Evolutionary conservation across 92 coral and sea anemone species (phyloP).

Genomic region (Phenganax subtilis): DNA sequence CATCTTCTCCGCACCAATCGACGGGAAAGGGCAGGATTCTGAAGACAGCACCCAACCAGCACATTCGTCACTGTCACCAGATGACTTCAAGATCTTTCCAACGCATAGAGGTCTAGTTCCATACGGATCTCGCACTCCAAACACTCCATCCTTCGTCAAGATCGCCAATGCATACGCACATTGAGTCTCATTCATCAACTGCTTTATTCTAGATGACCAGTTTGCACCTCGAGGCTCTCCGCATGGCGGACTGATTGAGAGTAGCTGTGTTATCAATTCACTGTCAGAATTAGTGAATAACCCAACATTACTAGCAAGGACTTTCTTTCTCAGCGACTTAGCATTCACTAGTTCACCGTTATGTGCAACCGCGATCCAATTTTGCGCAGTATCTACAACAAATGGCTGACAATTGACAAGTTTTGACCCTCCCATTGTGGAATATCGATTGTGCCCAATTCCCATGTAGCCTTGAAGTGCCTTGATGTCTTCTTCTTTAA

Average conservation of each 20-base stretch:
- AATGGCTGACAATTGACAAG: constrained; percentile 94
- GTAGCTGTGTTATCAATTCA: constrained; percentile 84
- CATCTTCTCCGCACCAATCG: constrained; percentile 80
- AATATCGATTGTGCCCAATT: constrained; percentile 94
- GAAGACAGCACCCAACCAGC: constrained; percentile 90
- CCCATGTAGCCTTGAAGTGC: constrained; percentile 86
- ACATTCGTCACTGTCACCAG: constrained; percentile 43
- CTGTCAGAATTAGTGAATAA: constrained; percentile 91
- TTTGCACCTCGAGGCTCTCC: constrained; percentile 95
- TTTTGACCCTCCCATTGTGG: constrained; percentile 85
- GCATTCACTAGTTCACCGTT: constrained; percentile 97
- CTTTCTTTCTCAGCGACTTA: constrained; percentile 65
- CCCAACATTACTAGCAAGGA: constrained; percentile 73
- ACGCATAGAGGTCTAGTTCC: constrained; percentile 92
- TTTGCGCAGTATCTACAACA: constrained; percentile 91
- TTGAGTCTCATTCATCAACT: constrained; percentile 67
- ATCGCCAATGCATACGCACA: constrained; percentile 84
- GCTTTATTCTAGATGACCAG: constrained; percentile 86
- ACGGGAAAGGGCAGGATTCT: constrained; percentile 85
- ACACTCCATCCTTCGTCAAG: constrained; percentile 73
- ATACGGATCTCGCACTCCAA: constrained; percentile 95
- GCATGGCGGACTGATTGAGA: constrained; percentile 84
- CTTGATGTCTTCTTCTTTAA: constrained; percentile 64
- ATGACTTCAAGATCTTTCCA: constrained; percentile 62
- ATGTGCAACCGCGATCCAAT: constrained; percentile 93